phyloP scores from a whole-genome alignment of 2,113 vertebrate species.

The Pachyramphus minor region DNA sequence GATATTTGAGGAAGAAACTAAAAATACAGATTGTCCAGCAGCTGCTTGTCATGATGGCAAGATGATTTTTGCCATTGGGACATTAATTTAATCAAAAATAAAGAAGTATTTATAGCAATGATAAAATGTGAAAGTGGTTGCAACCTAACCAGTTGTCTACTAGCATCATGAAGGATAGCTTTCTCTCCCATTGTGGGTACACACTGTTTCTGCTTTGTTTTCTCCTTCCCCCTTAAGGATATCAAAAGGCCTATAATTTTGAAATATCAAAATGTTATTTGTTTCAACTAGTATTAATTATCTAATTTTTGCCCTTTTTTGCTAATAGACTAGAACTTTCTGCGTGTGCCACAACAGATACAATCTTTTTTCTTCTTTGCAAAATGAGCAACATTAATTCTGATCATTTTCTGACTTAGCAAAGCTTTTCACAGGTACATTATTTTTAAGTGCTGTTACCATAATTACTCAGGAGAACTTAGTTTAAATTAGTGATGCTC shows the following conservation, averaged over 20 bases:
- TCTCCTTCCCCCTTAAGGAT: not conserved
- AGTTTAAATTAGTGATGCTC: conserved; percentile 50
- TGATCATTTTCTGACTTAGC: conserved; percentile 8
- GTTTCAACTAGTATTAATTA: not conserved
- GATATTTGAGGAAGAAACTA: not conserved
- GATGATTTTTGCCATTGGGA: not conserved
- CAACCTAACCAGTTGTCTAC: not conserved
- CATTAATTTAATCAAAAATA: not conserved
- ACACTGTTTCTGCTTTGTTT: not conserved
- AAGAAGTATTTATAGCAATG: not conserved
- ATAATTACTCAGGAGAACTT: conserved; percentile 49
- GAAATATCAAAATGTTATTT: not conserved
- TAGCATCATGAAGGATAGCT: not conserved
- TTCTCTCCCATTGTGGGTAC: not conserved
- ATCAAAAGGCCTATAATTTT: not conserved
- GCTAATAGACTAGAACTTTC: not conserved
- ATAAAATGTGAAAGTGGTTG: not conserved
- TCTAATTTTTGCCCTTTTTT: not conserved
- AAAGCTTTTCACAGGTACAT: conserved; percentile 13
- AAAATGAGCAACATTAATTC: conserved; percentile 29
- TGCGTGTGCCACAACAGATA: not conserved
- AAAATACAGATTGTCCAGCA: not conserved
- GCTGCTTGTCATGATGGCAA: not conserved
- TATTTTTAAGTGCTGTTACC: conserved; percentile 44
- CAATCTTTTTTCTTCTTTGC: not conserved